A percentile compares a stretch with the other conserved stretches of the same genome.
Evolutionary conservation across 2,888 invertebrate species (phyloP).

Genomic region (Macaria liturata): DNA sequence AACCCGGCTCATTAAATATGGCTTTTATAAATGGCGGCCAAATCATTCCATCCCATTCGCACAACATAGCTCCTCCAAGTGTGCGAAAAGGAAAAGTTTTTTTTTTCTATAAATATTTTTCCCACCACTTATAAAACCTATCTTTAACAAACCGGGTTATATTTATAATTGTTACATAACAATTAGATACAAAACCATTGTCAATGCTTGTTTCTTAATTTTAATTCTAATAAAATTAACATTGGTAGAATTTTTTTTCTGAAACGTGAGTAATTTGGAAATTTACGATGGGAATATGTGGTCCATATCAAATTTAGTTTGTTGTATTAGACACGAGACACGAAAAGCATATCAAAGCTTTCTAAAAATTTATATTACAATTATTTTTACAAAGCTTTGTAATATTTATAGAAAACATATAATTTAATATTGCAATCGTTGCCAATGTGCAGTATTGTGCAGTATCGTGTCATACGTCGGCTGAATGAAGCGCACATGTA

Average conservation of each 20-base stretch:
- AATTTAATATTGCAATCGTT: background rate
- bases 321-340: conserved; percentile 22
- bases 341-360: background rate
- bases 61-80: too few species aligned
- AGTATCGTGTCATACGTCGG: conserved; percentile 32
- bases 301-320: conserved; percentile 39
- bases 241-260: too few species aligned
- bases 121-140: too few species aligned
- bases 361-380: background rate
- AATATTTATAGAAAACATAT: conserved; percentile 1
- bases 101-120: too few species aligned
- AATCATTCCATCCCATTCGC: too few species aligned
- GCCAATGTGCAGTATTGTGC: conserved; percentile 35
- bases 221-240: too few species aligned
- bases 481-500: conserved; percentile 43
- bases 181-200: background rate
- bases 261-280: conserved; percentile 30
- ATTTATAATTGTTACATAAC: too few species aligned
- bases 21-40: too few species aligned
- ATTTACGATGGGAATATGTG: conserved; percentile 72
- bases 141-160: too few species aligned
- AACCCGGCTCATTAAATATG: too few species aligned
- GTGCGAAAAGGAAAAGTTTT: too few species aligned
- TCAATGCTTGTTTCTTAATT: conserved; percentile 8
- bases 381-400: background rate